Evolutionary conservation across 2,797 vertebrate species (phyloP).

Genomic region (Tokudaia tokunoshimensis): DNA sequence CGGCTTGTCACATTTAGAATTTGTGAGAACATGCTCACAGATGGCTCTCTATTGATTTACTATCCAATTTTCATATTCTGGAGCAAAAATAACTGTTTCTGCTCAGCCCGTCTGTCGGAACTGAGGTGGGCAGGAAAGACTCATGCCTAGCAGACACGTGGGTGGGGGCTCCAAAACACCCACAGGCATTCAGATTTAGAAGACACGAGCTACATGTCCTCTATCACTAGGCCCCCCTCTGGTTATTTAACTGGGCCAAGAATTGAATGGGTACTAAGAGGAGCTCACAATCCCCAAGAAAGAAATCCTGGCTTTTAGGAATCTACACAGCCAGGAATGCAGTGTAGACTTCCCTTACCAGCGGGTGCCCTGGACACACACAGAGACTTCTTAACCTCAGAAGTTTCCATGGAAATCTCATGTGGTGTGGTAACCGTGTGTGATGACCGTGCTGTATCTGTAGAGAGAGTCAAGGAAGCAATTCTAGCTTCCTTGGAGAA

Average conservation of each 20-base stretch:
- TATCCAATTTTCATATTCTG: constrained; percentile 57
- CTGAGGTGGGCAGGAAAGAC: not conserved
- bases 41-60: constrained; percentile 66
- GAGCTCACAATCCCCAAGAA: not conserved
- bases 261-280: not conserved
- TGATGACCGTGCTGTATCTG: not conserved
- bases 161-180: not conserved
- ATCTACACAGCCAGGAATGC: not conserved
- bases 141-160: not conserved
- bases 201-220: accelerated
- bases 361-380: not conserved
- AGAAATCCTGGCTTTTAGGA: not conserved
- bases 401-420: not conserved
- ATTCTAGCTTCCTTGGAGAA: accelerated
- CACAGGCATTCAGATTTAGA: not conserved
- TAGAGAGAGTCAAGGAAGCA: not conserved
- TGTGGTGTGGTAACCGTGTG: not conserved
- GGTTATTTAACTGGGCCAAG: not conserved
- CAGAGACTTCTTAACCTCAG: not conserved
- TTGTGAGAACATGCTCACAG: constrained; percentile 60
- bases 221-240: not conserved
- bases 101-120: constrained; percentile 47
- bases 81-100: constrained; percentile 67
- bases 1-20: constrained; percentile 56
- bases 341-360: not conserved